Evolutionary conservation across 2,888 invertebrate species (phyloP).

Genomic region (Melipona bicolor): DNA sequence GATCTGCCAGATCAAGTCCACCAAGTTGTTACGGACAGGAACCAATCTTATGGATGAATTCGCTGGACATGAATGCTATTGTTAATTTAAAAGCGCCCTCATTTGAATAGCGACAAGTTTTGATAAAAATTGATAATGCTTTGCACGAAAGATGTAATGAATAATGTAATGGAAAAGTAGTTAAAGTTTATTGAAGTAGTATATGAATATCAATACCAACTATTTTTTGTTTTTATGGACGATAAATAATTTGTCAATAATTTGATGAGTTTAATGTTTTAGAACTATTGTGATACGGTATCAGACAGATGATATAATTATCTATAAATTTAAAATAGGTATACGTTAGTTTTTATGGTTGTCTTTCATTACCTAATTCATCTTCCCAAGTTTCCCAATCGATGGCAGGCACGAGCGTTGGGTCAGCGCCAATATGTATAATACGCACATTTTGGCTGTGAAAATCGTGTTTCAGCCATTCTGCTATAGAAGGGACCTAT

Average conservation of each 20-base stretch:
- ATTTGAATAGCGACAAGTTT: neutral
- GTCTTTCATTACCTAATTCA: constrained; percentile 84
- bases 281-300: neutral
- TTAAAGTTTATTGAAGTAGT: neutral
- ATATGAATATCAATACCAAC: neutral
- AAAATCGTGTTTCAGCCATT: constrained; percentile 87
- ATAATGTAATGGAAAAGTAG: neutral
- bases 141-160: neutral
- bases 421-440: constrained; percentile 88
- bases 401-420: constrained; percentile 89
- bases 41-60: constrained; percentile 85
- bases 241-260: neutral
- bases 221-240: neutral
- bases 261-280: neutral
- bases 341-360: neutral
- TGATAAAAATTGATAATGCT: neutral
- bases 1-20: constrained; percentile 92
- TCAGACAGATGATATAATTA: neutral
- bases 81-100: constrained; percentile 36
- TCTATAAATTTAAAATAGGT: constrained; percentile 5
- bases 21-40: constrained; percentile 88
- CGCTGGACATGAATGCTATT: constrained; percentile 68
- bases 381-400: constrained; percentile 88
- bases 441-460: constrained; percentile 84
- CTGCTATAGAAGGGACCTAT: constrained; percentile 85